Conservation (phyloP, 2,888 invertebrate genomes). For the Thereva unica region DNA sequence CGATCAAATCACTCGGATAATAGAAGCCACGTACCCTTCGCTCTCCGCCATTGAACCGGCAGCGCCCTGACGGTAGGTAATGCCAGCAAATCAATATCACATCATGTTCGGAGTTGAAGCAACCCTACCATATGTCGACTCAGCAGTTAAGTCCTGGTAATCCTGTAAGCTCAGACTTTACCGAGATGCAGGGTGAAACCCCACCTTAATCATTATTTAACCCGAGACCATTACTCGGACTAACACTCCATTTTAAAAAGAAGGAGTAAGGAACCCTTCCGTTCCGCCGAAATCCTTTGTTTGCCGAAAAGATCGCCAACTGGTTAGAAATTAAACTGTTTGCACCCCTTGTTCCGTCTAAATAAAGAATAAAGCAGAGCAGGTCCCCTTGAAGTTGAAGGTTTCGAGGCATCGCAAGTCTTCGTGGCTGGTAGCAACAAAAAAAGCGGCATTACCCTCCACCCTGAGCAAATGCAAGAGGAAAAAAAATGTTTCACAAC, state of each 20-base stretch:
- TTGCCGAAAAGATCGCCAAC: slow-evolving; percentile 33
- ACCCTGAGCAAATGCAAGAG: neutral
- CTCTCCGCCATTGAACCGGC: no score
- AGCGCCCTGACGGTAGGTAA: no score
- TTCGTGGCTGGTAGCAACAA: slow-evolving; percentile 1
- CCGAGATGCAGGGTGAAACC: slow-evolving; percentile 5
- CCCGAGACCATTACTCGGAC: slow-evolving; percentile 36
- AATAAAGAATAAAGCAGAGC: slow-evolving; percentile 20
- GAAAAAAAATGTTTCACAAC: slow-evolving; percentile 29
- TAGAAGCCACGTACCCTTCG: no score
- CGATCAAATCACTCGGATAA: no score
- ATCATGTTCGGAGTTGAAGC: no score
- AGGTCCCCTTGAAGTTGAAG: slow-evolving; percentile 20
- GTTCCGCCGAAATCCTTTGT: slow-evolving; percentile 15
- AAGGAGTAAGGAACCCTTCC: slow-evolving; percentile 5
- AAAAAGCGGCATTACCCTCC: slow-evolving; percentile 4
- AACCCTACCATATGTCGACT: slow-evolving; percentile 4
- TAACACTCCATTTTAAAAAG: slow-evolving; percentile 28
- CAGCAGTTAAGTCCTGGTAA: slow-evolving; percentile 21
- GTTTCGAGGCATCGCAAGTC: slow-evolving; percentile 6
- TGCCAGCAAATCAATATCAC: no score
- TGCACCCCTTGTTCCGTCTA: slow-evolving; percentile 38
- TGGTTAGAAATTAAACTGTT: slow-evolving; percentile 40
- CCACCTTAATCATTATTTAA: slow-evolving; percentile 31
- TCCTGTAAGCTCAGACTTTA: slow-evolving; percentile 15